Base-by-base conservation (phyloP, 2,888 invertebrate genomes). In the Caenorhabditis panamensis region DNA sequence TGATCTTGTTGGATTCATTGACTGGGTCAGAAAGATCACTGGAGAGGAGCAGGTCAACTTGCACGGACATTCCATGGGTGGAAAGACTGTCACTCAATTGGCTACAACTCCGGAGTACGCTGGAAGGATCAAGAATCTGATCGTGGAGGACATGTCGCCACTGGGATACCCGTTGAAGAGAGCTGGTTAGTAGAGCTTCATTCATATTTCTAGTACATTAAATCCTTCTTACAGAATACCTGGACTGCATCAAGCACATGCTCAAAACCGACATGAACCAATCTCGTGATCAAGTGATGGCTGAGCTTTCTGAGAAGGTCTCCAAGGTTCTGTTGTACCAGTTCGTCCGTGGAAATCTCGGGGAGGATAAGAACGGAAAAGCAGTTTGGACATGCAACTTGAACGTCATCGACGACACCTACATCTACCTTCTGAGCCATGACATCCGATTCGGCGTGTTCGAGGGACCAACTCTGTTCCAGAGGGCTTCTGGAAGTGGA, bases 241-340 rank as follows among this genome's bases (percentile, higher is more conserved):
- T 73, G 11, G 73, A 73, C 20, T 73, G 73, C 44, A 73, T 73
- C 66, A 73, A 73, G 22, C 73, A 73, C 64, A 73, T 73, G 73
- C 58, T 73, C 9, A 66, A 64, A 16, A 73, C 73, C 24, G 73
- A 73, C 49, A 73, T 73, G 73, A 73, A 73, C 73, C 58, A 73
- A n/a, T 28, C 58, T 0, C 73, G 73, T 1, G 47, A 36, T n/a
- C 64, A 73, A 13, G 73, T 73, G 64, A 66, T 73, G 73, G 59
- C 73, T 16, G 73, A 73, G 22, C 73, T 73, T 51, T 64, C 64
- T 20, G 73, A 73, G 41, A 73, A 73, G 37, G 73, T 73, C 51
- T 73, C 73, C 26, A 73, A 73, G n/a, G 73, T 73, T 41, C 51
- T 73, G 18, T 66, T 73, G 41, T 73, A 73, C 53, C 73, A 73